Conservation (phyloP, 2,797 vertebrate genomes). For the Gouania willdenowi region DNA sequence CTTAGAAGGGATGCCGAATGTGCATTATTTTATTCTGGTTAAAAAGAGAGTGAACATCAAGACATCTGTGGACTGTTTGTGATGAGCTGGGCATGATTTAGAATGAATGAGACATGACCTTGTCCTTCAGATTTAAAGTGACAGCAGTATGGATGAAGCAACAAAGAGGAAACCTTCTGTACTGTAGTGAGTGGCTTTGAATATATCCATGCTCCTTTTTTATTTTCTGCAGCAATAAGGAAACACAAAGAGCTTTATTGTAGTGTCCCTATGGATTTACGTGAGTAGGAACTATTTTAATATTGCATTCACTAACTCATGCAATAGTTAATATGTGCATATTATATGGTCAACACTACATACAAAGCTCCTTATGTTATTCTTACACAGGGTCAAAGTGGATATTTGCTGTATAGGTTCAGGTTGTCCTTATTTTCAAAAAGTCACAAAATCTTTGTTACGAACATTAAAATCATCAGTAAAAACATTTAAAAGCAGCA, state of each 20-base stretch:
- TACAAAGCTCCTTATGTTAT: neutral
- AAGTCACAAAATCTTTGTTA: too few relatives aligned
- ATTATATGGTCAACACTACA: neutral
- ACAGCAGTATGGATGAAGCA: neutral
- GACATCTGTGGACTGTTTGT: constrained; percentile 31
- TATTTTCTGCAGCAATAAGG: neutral
- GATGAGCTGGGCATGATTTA: constrained; percentile 45
- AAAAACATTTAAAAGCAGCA: too few relatives aligned
- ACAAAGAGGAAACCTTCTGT: constrained; percentile 22
- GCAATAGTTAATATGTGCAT: constrained; percentile 26
- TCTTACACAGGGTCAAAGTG: too few relatives aligned
- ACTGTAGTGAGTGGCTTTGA: constrained; percentile 23
- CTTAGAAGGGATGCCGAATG: constrained; percentile 23
- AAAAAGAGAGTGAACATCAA: constrained; percentile 26
- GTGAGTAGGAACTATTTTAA: constrained; percentile 22
- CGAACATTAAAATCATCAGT: too few relatives aligned
- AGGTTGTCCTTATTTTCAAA: too few relatives aligned
- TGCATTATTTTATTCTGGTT: constrained; percentile 21
- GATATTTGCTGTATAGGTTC: too few relatives aligned
- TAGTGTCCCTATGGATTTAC: constrained; percentile 8
- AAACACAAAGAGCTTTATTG: constrained; percentile 8
- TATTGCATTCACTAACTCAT: constrained; percentile 37
- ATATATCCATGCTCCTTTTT: neutral
- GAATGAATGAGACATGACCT: constrained; percentile 41
- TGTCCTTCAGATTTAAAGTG: constrained; percentile 40